These are phyloP conservation scores for Aurelia aurita DNA, from an alignment of 30 jellyfish, hydroid and myxozoan species.

Conservation along the genomic window DNA sequence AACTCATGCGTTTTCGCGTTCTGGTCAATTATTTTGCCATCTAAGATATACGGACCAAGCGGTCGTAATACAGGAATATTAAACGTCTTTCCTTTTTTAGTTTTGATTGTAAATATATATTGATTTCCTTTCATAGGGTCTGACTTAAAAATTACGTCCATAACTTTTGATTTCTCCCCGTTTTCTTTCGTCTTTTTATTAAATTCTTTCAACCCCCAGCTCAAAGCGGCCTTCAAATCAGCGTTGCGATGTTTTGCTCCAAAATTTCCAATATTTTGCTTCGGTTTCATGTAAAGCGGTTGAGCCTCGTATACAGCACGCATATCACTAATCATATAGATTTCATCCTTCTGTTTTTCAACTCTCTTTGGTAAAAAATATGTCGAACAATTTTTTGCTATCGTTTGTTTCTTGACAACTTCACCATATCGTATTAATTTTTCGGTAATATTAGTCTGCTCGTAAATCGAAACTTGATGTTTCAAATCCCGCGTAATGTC, in stretches of 20 bases:
- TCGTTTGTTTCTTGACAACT: constrained; percentile 54
- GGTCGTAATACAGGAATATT: constrained; percentile 76
- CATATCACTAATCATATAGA: constrained; percentile 55
- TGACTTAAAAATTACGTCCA: constrained; percentile 55
- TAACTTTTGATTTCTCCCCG: constrained; percentile 11
- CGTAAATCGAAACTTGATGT: constrained; percentile 75
- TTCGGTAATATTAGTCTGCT: constrained; percentile 75
- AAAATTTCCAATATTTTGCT: constrained; percentile 75
- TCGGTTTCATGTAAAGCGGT: constrained; percentile 70
- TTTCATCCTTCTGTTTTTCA: constrained; percentile 61
- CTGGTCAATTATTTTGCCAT: constrained; percentile 50
- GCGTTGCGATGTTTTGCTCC: constrained; percentile 80
- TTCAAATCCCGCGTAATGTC: constrained; percentile 66
- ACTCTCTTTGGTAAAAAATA: constrained; percentile 28
- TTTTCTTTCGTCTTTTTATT: constrained; percentile 19
- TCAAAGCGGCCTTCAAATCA: constrained; percentile 69
- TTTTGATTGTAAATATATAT: constrained; percentile 50
- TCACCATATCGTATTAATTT: constrained; percentile 67
- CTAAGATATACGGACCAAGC: constrained; percentile 73
- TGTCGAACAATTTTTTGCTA: constrained; percentile 67
- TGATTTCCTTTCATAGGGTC: constrained; percentile 81
- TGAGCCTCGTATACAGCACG: constrained; percentile 59
- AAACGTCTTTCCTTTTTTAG: constrained; percentile 37
- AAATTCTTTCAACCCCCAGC: constrained; percentile 67
- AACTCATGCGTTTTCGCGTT: constrained; percentile 51